Evolutionary conservation across 1,140 invertebrate species (phyloP), one percentile per base, ranked within the genome.

Genomic region (Pseudomyrmex cubaensis): DNA sequence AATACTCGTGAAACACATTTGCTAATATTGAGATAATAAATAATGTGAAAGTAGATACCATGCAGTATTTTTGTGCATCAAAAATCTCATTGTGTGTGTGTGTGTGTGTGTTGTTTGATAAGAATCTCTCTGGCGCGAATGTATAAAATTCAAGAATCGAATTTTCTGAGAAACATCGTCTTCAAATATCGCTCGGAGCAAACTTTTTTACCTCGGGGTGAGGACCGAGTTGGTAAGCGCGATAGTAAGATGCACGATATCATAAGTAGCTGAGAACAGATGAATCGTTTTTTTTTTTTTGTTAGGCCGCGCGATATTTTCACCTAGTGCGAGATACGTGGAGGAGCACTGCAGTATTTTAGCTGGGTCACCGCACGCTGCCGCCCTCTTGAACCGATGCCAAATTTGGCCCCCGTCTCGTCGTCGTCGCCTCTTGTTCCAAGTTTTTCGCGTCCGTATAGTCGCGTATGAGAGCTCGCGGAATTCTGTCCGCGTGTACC

Each of bases 281-380:
- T 80, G 76, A 73, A 82, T 59, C 57, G 86, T 70, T 76, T 87
- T 83, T 76, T 35, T 69, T 56, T 66, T 70, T 52, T 12, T 62
- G 69, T 44, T 64, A 48, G 54, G 82, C 74, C 74, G 52, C 69
- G 75, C 61, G 83, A 61, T 87, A 86, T 89, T 89, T 85, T 80
- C 84, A 82, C 70, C 72, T 84, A 85, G 69, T 75, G 72, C 57
- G 87, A 84, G 83, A 86, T 84, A 86, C 69, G 80, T 76, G 87
- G 62, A 20, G 57, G 75, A 87, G 69, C 72, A 87, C 87, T 89
- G 88, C 88, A 87, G 88, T 89, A 90, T 90, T 89, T 90, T 76
- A 90, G 88, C 72, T 84, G 52, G 88, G 82, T 87, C 83, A 82
- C 73, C 76, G 76, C 78, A 80, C 35, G 35, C 4, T 5, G 35